Evolutionary conservation across 2,113 vertebrate genomes (phyloP).

Genomic region (Euleptes europaea): DNA sequence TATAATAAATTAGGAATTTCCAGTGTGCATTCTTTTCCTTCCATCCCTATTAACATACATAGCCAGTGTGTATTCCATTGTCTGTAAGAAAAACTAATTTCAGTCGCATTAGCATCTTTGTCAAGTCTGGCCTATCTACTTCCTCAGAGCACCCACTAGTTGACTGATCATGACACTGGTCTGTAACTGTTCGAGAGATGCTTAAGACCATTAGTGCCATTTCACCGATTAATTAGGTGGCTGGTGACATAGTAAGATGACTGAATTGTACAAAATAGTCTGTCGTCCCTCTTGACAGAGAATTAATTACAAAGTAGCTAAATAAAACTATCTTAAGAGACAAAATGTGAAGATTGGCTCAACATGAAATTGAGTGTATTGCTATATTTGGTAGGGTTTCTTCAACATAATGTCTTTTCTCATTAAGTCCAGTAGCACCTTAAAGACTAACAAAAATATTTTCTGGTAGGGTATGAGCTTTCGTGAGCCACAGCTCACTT

Average conservation of each 20-base stretch:
- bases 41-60: neutral
- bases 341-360: neutral
- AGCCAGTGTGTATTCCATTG: neutral
- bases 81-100: neutral
- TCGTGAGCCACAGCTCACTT: too few relatives aligned
- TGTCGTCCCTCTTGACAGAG: neutral
- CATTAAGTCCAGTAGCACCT: too few relatives aligned
- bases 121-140: neutral
- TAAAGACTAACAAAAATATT: too few relatives aligned
- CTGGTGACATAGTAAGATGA: neutral
- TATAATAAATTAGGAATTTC: neutral
- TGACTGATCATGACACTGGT: neutral
- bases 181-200: neutral
- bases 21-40: neutral
- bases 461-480: too few relatives aligned
- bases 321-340: neutral
- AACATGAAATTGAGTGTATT: neutral
- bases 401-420: neutral
- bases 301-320: neutral
- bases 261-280: neutral
- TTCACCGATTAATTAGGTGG: slow-evolving; percentile 31
- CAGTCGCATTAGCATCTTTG: neutral
- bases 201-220: slow-evolving; percentile 18
- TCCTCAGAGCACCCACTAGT: neutral
- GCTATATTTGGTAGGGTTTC: neutral